Evolutionary conservation across 2,797 vertebrate species (phyloP).

Genomic region (Trematomus bernacchii): DNA sequence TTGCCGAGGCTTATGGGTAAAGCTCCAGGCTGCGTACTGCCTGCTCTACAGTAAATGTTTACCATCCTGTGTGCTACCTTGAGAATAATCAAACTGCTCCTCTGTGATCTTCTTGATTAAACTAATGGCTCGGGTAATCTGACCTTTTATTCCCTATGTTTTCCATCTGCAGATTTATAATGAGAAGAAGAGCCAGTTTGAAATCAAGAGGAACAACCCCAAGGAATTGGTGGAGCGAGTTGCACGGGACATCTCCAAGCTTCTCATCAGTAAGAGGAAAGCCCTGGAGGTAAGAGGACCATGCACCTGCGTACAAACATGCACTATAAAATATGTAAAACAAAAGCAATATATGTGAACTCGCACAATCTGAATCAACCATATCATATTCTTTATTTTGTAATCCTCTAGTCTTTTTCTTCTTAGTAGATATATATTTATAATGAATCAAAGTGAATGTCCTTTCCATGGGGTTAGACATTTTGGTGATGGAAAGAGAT

Average conservation of each 20-base stretch:
- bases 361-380: no score
- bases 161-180: conserved; percentile 91
- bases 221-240: conserved; percentile 96
- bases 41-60: conserved; percentile 61
- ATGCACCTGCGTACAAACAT: conserved; percentile 31
- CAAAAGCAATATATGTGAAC: background rate
- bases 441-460: no score
- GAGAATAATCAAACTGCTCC: conserved; percentile 51
- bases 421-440: no score
- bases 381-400: no score
- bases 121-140: conserved; percentile 39
- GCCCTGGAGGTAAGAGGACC: conserved; percentile 92
- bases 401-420: no score
- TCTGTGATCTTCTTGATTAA: conserved; percentile 59
- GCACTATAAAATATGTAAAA: no score
- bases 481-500: background rate
- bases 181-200: conserved; percentile 96
- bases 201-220: conserved; percentile 94
- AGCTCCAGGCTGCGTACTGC: conserved; percentile 52
- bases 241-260: conserved; percentile 93
- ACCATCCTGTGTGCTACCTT: conserved; percentile 43
- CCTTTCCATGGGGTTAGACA: no score
- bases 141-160: conserved; percentile 52
- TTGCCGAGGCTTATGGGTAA: conserved; percentile 48
- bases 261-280: conserved; percentile 96